These are phyloP conservation scores for Crypturellus tataupa DNA, from an alignment of 2,797 vertebrate genomes.

Conservation along the genomic window DNA sequence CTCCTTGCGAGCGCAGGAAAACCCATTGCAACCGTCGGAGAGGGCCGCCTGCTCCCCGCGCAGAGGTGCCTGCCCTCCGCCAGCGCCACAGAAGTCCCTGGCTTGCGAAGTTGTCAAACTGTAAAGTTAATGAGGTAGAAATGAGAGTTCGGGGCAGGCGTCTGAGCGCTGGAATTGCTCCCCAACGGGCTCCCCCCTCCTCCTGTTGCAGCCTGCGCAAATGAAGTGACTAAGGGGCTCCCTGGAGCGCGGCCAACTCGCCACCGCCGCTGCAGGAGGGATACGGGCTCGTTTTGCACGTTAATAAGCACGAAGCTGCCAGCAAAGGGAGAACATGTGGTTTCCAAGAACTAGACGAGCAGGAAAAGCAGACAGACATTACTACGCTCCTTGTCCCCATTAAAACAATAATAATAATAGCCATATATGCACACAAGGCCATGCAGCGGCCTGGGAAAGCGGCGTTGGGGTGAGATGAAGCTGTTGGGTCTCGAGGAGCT, in stretches of 20 bases:
- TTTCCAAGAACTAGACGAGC: not conserved
- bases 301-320: not conserved
- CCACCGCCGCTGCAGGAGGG: conserved; percentile 25
- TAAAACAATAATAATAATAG: not conserved
- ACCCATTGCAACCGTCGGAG: rapidly evolving
- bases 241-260: conserved; percentile 21
- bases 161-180: conserved; percentile 48
- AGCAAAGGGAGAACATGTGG: not conserved
- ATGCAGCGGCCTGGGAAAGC: not conserved
- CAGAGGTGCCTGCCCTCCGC: conserved; percentile 20
- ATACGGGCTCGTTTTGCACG: not conserved
- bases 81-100: conserved; percentile 40
- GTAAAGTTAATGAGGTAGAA: conserved; percentile 80
- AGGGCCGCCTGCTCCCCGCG: not conserved
- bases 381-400: not conserved
- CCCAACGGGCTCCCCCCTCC: conserved; percentile 24
- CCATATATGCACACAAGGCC: not conserved
- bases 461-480: not conserved
- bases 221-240: conserved; percentile 64
- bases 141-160: conserved; percentile 63
- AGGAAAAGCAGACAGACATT: conserved; percentile 58
- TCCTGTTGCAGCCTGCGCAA: conserved; percentile 30
- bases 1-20: not conserved
- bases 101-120: conserved; percentile 75
- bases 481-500: not conserved